A percentile compares a stretch with the other conserved stretches of the same genome.
Evolutionary conservation across 2,797 vertebrate genomes (phyloP).

Genomic region (Emydoidea blandingii): DNA sequence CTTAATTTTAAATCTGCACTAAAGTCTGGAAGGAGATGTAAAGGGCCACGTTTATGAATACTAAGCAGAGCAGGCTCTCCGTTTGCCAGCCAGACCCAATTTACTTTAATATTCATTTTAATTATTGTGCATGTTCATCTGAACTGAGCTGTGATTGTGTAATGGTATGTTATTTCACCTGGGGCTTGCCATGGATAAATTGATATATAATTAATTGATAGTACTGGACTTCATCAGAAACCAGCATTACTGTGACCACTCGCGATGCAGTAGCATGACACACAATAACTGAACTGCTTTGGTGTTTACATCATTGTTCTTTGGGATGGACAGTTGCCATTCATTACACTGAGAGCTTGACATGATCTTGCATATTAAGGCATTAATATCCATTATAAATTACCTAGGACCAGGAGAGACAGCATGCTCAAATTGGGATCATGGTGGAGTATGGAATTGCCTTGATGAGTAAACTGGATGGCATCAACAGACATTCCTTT

Average conservation of each 20-base stretch:
- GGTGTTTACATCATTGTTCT: background rate
- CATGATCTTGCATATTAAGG: rapidly evolving
- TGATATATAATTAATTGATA: rapidly evolving
- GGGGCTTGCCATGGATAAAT: background rate
- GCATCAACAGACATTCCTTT: conserved; percentile 98
- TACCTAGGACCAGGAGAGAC: conserved; percentile 88
- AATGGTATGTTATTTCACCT: background rate
- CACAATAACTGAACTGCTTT: background rate
- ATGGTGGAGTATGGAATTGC: conserved; percentile 97
- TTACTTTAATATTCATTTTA: background rate
- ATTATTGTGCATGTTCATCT: background rate
- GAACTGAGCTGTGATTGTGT: background rate
- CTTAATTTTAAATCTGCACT: background rate
- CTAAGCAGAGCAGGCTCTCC: rapidly evolving
- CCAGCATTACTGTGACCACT: background rate
- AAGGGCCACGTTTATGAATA: background rate
- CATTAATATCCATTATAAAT: background rate
- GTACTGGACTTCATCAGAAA: background rate
- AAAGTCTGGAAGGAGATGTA: background rate
- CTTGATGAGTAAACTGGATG: conserved; percentile 95
- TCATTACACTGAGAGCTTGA: background rate
- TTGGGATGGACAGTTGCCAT: background rate
- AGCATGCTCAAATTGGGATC: conserved; percentile 94
- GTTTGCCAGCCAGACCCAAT: background rate
- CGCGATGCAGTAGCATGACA: background rate